Base-by-base conservation (phyloP, 2,113 vertebrate species). In the Phrynosoma blainvillii region DNA sequence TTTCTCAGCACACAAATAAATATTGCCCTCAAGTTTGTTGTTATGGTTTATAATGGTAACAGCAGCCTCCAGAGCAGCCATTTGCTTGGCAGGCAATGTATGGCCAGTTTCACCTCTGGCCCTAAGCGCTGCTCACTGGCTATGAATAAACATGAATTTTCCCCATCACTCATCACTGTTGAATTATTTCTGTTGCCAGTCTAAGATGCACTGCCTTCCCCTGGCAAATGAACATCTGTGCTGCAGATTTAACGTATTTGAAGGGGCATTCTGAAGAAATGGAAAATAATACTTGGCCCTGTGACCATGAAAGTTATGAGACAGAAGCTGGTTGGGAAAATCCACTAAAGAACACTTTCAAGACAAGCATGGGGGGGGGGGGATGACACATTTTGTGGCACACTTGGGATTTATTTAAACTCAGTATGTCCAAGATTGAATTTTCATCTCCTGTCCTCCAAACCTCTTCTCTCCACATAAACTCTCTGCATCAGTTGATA, bases 1-100 rank as follows among this genome's bases (percentile, higher is more conserved):
- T 88, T 88, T 88, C 54, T 74, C 86, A 88, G 86, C 71, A 74
- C 79, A 88, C 12, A 76, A 75, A 42, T 82, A 87, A 82, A 87
- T 82, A 54, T n/a, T 75, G 79, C 9, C 73, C 79, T 82, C 74
- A 66, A 7, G 30, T 76, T 82, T 81, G 52, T 42, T 52, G 73
- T 66, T 82, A 27, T 82, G 86, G 70, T 23, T 76, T 87, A 30
- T 65, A 79, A 66, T 73, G 42, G 30, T 65, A 87, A 66, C 36
- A 81, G 70, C 40, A 76, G 6, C 56, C 56, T 66, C 54, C 32
- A 80, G 54, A 82, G 36, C 62, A 79, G 21, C 42, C 66, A 30
- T 71, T 86, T 70, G n/a, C 52, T 79, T 70, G 82, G 65, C 25
- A 86, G 52, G 68, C 47, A 79, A 54, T 54, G 47, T 36, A 56